These are phyloP conservation scores for Brenthis hecate DNA, from an alignment of 2,888 invertebrate genomes.

Conservation along the genomic window DNA sequence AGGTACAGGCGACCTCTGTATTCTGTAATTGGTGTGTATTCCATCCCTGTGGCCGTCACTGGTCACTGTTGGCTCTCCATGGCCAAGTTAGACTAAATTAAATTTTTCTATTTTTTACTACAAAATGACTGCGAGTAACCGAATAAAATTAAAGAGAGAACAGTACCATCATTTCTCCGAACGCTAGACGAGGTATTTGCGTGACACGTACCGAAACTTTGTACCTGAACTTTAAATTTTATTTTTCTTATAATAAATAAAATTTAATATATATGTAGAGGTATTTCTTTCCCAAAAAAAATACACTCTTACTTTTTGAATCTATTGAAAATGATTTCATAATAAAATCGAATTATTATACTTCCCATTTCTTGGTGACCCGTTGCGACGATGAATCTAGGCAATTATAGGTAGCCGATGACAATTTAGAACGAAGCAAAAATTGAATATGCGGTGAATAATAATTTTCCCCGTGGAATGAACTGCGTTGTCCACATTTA, in stretches of 20 bases:
- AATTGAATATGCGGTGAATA: constrained; percentile 78
- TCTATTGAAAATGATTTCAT: neutral
- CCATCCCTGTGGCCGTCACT: constrained; percentile 63
- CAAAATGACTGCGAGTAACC: constrained; percentile 60
- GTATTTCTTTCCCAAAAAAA: too few species aligned
- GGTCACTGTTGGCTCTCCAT: constrained; percentile 64
- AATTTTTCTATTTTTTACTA: constrained; percentile 78
- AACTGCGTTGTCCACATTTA: constrained; percentile 80
- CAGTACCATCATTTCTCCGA: constrained; percentile 63
- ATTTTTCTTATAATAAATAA: constrained; percentile 11
- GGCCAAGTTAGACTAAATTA: constrained; percentile 78
- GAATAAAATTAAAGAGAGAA: constrained; percentile 61
- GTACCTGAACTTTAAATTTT: constrained; percentile 42
- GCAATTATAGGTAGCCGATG: constrained; percentile 64
- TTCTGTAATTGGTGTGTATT: constrained; percentile 77
- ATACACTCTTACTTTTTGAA: neutral
- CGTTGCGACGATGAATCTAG: constrained; percentile 54
- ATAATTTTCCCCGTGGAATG: constrained; percentile 75
- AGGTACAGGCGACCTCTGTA: constrained; percentile 55
- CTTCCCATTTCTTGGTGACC: constrained; percentile 23
- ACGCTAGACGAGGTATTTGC: constrained; percentile 46
- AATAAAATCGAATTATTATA: neutral
- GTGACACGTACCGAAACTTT: constrained; percentile 50
- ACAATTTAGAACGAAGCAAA: constrained; percentile 71
- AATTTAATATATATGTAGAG: too few species aligned